Evolutionary conservation across 2,888 invertebrate species (phyloP).

Genomic region (Athrips mouffetella): DNA sequence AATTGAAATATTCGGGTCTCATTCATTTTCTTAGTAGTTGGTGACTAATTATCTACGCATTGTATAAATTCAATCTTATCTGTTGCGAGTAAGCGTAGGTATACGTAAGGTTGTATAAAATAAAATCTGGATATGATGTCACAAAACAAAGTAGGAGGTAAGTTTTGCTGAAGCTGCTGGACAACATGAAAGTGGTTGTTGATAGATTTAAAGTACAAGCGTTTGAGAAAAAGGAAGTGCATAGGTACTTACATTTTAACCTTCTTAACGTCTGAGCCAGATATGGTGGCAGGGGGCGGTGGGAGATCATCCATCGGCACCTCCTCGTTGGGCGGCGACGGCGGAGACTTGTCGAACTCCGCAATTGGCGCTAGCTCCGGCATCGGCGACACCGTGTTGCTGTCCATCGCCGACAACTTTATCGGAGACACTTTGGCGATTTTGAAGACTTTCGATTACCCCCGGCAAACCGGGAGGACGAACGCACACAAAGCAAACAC

Average conservation of each 20-base stretch:
- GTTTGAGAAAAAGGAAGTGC: not conserved
- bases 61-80: too few species aligned
- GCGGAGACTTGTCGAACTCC: slow-evolving; percentile 84
- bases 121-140: too few species aligned
- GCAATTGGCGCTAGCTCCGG: slow-evolving; percentile 83
- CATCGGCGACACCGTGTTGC: slow-evolving; percentile 84
- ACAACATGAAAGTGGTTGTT: too few species aligned
- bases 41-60: too few species aligned
- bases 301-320: slow-evolving; percentile 82
- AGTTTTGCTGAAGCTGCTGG: too few species aligned
- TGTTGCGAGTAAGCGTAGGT: too few species aligned
- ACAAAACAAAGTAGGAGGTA: too few species aligned
- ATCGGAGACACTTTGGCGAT: slow-evolving; percentile 76
- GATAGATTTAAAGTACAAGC: too few species aligned
- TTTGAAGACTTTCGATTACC: slow-evolving; percentile 45
- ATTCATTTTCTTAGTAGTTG: too few species aligned
- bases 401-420: slow-evolving; percentile 81
- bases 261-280: slow-evolving; percentile 77
- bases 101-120: too few species aligned
- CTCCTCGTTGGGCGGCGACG: slow-evolving; percentile 80
- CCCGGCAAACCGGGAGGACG: slow-evolving; percentile 57
- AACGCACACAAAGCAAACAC: slow-evolving; percentile 19
- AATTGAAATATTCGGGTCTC: too few species aligned
- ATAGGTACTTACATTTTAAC: slow-evolving; percentile 67
- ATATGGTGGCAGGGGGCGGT: slow-evolving; percentile 80